These are phyloP conservation scores for Taenioides sp. DNA, from an alignment of 2,797 vertebrate genomes.

Conservation along the genomic window DNA sequence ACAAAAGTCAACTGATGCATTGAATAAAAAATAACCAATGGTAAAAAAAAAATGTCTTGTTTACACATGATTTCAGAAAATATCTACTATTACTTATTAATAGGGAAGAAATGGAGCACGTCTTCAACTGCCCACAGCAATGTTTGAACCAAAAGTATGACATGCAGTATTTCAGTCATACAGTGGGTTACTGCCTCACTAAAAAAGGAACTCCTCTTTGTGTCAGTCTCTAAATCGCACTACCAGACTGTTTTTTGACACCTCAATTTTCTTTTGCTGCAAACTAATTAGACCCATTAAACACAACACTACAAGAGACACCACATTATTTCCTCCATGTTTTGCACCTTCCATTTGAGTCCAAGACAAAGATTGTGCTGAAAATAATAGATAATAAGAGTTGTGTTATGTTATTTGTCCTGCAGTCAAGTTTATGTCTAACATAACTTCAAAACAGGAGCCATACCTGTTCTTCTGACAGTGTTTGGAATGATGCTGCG, in stretches of 20 bases:
- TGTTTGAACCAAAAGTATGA: background rate
- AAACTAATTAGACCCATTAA: constrained; percentile 18
- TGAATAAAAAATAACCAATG: no score
- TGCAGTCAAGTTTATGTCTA: background rate
- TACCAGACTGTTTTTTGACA: constrained; percentile 1
- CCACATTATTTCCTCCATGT: background rate
- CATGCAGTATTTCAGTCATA: background rate
- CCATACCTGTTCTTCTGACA: background rate
- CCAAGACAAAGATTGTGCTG: background rate
- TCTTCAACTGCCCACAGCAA: background rate
- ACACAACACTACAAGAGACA: background rate
- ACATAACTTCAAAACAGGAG: background rate
- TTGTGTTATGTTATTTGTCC: background rate
- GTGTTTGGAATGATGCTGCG: background rate
- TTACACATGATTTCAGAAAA: no score
- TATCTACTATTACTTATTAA: background rate
- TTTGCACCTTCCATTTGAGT: background rate
- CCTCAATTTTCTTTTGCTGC: constrained; percentile 3
- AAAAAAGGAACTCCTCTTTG: constrained; percentile 9
- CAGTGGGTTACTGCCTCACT: constrained; percentile 8
- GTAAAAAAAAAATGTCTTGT: no score
- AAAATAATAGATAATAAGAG: background rate
- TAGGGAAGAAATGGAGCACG: background rate
- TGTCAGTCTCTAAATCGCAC: constrained; percentile 1
- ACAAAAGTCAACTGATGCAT: no score